Evolutionary conservation across 2,113 vertebrate genomes (phyloP).

Genomic region (Pionites leucogaster): DNA sequence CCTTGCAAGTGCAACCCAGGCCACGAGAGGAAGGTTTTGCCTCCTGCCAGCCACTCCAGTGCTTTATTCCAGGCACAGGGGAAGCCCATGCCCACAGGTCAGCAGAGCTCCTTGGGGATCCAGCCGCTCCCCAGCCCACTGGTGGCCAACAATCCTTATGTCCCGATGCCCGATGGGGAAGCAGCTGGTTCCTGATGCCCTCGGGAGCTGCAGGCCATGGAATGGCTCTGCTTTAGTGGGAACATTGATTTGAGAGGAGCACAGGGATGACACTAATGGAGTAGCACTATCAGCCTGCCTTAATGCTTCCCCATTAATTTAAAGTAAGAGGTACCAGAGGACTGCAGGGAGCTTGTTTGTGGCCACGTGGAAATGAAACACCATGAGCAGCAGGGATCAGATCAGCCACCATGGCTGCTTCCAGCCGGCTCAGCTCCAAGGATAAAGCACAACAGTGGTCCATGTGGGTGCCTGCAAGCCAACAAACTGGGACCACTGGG

Average conservation of each 20-base stretch:
- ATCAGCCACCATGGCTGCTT: fast-evolving
- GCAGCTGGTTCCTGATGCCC: neutral
- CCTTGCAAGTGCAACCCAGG: fast-evolving
- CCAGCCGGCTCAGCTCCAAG: fast-evolving
- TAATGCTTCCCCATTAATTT: neutral
- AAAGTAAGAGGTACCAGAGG: neutral
- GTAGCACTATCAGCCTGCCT: neutral
- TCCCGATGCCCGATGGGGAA: fast-evolving
- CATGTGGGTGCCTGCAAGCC: fast-evolving
- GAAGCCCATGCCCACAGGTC: fast-evolving
- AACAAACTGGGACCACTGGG: neutral
- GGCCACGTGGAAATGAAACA: neutral
- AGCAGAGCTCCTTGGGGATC: neutral
- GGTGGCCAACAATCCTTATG: fast-evolving
- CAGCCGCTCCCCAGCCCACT: fast-evolving
- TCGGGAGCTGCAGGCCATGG: fast-evolving
- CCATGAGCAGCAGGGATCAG: neutral
- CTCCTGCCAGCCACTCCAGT: neutral
- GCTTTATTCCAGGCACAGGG: fast-evolving
- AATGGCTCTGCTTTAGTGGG: neutral
- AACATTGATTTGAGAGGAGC: neutral
- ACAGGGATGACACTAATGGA: neutral
- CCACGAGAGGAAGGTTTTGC: fast-evolving
- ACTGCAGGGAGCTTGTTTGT: neutral
- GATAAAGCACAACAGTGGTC: neutral